Evolutionary conservation across 2,113 vertebrate species (phyloP).

Genomic region (Austrofundulus limnaeus): DNA sequence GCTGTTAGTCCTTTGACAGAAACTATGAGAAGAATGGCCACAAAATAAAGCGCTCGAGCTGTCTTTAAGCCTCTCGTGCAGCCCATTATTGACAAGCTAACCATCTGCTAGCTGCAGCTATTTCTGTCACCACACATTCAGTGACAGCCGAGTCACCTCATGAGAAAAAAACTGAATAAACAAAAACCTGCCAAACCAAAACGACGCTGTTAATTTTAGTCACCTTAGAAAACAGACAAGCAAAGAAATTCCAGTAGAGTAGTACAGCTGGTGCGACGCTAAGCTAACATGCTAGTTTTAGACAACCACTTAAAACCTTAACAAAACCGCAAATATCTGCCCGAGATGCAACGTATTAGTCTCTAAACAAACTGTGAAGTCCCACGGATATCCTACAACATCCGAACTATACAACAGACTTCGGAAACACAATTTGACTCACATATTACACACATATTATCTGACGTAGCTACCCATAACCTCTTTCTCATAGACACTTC

Average conservation of each 20-base stretch:
- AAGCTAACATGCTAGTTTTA: constrained; percentile 46
- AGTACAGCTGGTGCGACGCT: constrained; percentile 37
- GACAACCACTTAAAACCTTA: constrained; percentile 12
- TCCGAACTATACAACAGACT: neutral
- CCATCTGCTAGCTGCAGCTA: constrained; percentile 60
- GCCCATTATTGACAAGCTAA: constrained; percentile 60
- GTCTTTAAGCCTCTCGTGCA: constrained; percentile 46
- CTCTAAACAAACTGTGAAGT: no score
- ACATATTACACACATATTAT: constrained; percentile 19
- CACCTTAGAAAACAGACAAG: constrained; percentile 6
- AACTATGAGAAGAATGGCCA: constrained; percentile 57
- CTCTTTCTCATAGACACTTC: constrained; percentile 57
- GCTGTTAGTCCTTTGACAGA: constrained; percentile 48
- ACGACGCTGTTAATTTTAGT: constrained; percentile 11
- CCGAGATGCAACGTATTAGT: neutral
- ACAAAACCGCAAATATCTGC: neutral
- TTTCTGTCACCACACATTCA: constrained; percentile 59
- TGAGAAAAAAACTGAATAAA: constrained; percentile 12
- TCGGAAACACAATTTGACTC: neutral
- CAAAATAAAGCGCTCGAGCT: constrained; percentile 40
- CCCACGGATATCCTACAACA: neutral
- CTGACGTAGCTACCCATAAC: constrained; percentile 50
- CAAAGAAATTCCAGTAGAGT: constrained; percentile 18
- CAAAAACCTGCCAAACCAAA: neutral
- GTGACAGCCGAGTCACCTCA: constrained; percentile 17